Conservation (phyloP, 2,888 invertebrate species). For the Folsomia manolachei region DNA sequence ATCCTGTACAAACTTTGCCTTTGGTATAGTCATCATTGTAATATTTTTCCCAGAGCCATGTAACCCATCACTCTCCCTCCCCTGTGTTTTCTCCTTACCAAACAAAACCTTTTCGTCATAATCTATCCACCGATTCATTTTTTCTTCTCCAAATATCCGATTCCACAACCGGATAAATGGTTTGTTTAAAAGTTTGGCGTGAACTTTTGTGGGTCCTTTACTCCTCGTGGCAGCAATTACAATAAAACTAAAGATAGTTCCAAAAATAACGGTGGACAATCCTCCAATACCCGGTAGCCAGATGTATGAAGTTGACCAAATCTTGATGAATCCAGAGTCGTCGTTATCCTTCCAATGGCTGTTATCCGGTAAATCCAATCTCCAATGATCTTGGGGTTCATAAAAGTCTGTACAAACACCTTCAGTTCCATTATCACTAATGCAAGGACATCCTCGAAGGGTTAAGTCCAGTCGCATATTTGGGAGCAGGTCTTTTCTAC, state of each 20-base stretch:
- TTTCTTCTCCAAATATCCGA: conserved; percentile 33
- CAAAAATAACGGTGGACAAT: conserved; percentile 30
- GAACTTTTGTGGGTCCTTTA: conserved; percentile 26
- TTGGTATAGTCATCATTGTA: not conserved
- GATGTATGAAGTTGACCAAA: conserved; percentile 33
- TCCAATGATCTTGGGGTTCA: not conserved
- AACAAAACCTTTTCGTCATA: conserved; percentile 28
- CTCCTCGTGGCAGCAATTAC: conserved; percentile 12
- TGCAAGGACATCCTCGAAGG: conserved; percentile 16
- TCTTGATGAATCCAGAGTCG: conserved; percentile 19
- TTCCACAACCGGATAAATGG: conserved; percentile 38
- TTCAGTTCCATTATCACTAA: not conserved
- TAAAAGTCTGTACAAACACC: conserved; percentile 7
- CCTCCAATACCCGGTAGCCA: conserved; percentile 33
- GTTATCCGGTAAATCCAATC: conserved; percentile 10
- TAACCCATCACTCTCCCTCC: not conserved
- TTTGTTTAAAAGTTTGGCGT: conserved; percentile 31
- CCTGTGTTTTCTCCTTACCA: conserved; percentile 17
- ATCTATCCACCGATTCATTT: conserved; percentile 37
- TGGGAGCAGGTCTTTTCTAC: conserved; percentile 23
- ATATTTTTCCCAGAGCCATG: not conserved
- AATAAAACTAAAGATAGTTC: conserved; percentile 31
- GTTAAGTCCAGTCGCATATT: conserved; percentile 21
- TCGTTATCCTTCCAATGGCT: conserved; percentile 28
- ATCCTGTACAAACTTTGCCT: not conserved